Conservation (phyloP, 2,797 vertebrate genomes). For the Limosa lapponica region DNA sequence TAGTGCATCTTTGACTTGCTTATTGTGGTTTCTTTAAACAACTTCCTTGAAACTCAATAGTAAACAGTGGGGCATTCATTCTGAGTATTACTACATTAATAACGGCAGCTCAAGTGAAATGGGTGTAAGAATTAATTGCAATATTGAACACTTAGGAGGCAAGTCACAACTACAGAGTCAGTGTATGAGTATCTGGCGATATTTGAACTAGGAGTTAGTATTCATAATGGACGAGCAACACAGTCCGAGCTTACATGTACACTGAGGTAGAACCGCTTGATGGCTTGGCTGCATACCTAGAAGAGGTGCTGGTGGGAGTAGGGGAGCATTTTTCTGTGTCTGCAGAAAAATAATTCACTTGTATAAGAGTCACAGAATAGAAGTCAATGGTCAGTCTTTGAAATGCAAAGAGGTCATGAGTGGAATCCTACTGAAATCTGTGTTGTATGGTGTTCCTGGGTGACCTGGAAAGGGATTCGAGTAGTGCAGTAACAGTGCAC, state of each 20-base stretch:
- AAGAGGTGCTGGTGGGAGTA: not conserved
- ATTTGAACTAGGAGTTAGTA: not conserved
- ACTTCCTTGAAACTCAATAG: not conserved
- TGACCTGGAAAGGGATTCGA: not conserved
- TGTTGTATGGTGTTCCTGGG: not conserved
- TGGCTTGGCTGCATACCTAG: not conserved
- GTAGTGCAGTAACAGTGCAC: not conserved
- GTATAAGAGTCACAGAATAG: not conserved
- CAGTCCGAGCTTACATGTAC: not conserved
- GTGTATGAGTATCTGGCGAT: not conserved
- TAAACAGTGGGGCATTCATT: not conserved
- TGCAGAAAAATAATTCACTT: not conserved
- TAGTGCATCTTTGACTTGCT: not conserved
- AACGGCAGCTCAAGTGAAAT: not conserved
- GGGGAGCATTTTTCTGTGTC: not conserved
- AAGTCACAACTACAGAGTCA: not conserved
- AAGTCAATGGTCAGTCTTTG: not conserved
- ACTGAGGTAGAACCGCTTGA: not conserved
- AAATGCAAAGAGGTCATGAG: not conserved
- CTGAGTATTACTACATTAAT: not conserved
- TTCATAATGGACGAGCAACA: not conserved
- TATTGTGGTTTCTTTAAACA: not conserved
- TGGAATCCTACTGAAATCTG: not conserved
- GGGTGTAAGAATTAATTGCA: not conserved
- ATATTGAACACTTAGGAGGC: not conserved